These are phyloP conservation scores for Sciurus carolinensis DNA, from an alignment of 2,797 vertebrate species.

Conservation along the genomic window DNA sequence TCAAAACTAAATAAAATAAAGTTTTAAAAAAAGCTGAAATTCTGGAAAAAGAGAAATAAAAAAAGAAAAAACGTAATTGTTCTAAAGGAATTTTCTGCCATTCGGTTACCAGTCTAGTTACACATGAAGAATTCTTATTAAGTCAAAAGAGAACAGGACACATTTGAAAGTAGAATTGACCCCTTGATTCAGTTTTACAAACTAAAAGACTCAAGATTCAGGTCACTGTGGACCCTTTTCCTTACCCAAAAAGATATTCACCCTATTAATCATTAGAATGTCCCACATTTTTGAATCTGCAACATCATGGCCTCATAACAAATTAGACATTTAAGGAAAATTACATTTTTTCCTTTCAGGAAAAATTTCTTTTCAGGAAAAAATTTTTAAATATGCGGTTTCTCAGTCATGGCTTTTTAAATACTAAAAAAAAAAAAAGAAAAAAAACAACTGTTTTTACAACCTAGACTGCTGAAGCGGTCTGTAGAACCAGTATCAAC, in stretches of 20 bases:
- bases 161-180: conserved; percentile 71
- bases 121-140: conserved; percentile 66
- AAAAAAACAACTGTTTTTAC: neutral
- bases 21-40: too few species aligned
- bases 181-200: conserved; percentile 64
- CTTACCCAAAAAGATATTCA: conserved; percentile 11
- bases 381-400: conserved; percentile 41
- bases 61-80: neutral
- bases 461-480: conserved; percentile 34
- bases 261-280: conserved; percentile 57
- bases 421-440: conserved; percentile 59
- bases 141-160: conserved; percentile 67
- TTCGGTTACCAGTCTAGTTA: conserved; percentile 54
- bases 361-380: conserved; percentile 26
- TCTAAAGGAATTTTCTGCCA: conserved; percentile 60
- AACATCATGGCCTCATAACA: conserved; percentile 27
- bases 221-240: neutral
- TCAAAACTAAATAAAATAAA: too few species aligned
- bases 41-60: too few species aligned
- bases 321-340: conserved; percentile 71
- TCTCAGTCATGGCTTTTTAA: conserved; percentile 40
- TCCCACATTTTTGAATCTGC: conserved; percentile 59
- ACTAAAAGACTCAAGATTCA: conserved; percentile 68
- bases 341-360: conserved; percentile 39
- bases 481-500: conserved; percentile 27